A percentile compares a stretch with the other conserved stretches of the same genome.
These are phyloP conservation scores for Gasterosteus aculeatus DNA, from an alignment of 2,113 vertebrate species.

Conservation along the genomic window DNA sequence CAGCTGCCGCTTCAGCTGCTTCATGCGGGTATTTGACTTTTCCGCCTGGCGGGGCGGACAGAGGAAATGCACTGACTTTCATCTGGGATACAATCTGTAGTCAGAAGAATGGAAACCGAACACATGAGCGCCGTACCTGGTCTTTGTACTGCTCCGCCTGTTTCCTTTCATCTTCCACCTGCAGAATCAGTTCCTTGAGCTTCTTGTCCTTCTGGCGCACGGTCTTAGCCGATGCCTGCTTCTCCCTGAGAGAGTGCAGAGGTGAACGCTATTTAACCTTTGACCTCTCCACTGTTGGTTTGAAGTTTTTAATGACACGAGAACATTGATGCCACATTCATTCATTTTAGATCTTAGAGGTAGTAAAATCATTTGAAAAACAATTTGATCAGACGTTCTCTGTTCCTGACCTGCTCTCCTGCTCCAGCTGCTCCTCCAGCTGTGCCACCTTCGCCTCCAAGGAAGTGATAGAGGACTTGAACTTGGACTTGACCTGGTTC, in stretches of 20 bases:
- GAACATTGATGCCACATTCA: background rate
- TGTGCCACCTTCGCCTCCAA: slow-evolving; percentile 91
- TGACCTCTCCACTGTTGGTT: background rate
- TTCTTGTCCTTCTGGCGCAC: slow-evolving; percentile 96
- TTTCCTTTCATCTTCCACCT: slow-evolving; percentile 93
- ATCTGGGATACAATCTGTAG: too few relatives aligned
- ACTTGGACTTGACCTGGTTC: slow-evolving; percentile 90
- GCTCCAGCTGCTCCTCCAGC: slow-evolving; percentile 92
- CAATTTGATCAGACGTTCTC: background rate
- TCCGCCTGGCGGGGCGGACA: slow-evolving; percentile 80
- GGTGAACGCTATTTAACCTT: background rate
- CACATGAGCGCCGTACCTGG: slow-evolving; percentile 81
- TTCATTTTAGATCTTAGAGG: background rate
- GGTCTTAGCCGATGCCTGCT: slow-evolving; percentile 83
- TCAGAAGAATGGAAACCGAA: background rate
- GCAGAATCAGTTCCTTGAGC: slow-evolving; percentile 90
- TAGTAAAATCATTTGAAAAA: background rate
- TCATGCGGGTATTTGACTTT: slow-evolving; percentile 86
- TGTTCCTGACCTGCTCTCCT: slow-evolving; percentile 89
- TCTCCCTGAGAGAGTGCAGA: slow-evolving; percentile 83
- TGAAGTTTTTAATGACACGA: background rate
- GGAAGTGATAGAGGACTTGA: slow-evolving; percentile 88
- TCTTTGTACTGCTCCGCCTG: slow-evolving; percentile 95
- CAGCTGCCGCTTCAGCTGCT: slow-evolving; percentile 94
- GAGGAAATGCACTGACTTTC: background rate